phyloP scores from a whole-genome alignment of 53 echinoderm and acorn worm genomes.

The Hippasteria phrygiana region DNA sequence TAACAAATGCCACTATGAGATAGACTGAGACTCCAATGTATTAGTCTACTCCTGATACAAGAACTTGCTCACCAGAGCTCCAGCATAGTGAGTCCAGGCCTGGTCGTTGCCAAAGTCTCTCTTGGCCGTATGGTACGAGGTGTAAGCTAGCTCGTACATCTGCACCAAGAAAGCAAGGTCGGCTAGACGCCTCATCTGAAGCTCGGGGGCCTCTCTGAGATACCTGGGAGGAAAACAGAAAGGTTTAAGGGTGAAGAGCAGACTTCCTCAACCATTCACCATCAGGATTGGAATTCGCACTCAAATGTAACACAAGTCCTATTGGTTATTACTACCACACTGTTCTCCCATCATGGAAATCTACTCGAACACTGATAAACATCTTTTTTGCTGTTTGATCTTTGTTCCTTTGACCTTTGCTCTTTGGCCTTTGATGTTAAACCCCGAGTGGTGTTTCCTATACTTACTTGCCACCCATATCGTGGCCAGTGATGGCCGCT shows the following conservation, averaged over 20 bases:
- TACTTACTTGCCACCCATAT: conserved; percentile 79
- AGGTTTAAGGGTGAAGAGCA: not conserved
- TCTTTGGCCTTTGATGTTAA: not conserved
- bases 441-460: conserved; percentile 2
- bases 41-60: not conserved
- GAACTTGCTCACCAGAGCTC: conserved; percentile 78
- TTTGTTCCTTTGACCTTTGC: too few relatives aligned
- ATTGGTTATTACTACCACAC: too few relatives aligned
- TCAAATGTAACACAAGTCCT: too few relatives aligned
- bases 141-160: conserved; percentile 97
- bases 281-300: too few relatives aligned
- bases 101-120: conserved; percentile 95
- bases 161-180: conserved; percentile 98
- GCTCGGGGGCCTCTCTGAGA: conserved; percentile 91
- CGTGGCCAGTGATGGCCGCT: conserved; percentile 54
- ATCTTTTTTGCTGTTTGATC: too few relatives aligned
- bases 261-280: too few relatives aligned
- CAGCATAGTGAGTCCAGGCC: conserved; percentile 95
- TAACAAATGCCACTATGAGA: too few relatives aligned
- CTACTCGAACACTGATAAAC: too few relatives aligned
- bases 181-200: conserved; percentile 95
- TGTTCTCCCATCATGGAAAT: too few relatives aligned
- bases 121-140: conserved; percentile 98
- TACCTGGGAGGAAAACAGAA: conserved; percentile 53
- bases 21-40: too few relatives aligned